Percentiles rank a stretch among this genome's conserved stretches.
These are phyloP conservation scores for Rhodophaea formosa DNA, from an alignment of 2,888 invertebrate species.

Conservation along the genomic window DNA sequence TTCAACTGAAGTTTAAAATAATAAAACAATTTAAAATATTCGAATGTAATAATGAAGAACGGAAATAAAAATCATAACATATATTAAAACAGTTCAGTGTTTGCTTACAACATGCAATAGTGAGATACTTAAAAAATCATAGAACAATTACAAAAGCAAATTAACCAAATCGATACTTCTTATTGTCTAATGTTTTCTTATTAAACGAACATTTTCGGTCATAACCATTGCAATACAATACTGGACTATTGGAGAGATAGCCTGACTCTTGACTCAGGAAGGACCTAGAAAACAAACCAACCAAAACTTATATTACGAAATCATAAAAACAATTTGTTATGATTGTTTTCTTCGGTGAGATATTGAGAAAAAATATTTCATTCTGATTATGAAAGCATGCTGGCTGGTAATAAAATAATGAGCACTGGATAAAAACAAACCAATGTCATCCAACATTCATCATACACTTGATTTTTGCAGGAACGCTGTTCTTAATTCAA, in stretches of 20 bases:
- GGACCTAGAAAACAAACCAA: conserved; percentile 46
- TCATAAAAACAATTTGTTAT: neutral
- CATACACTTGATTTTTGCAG: too few species aligned
- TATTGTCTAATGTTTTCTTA: conserved; percentile 37
- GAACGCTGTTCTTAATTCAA: neutral
- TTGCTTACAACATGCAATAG: neutral
- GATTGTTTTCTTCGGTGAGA: conserved; percentile 12
- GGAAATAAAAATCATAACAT: neutral
- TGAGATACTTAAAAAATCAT: conserved; percentile 1
- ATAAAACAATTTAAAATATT: too few species aligned
- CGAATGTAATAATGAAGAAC: too few species aligned
- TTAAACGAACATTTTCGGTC: conserved; percentile 49
- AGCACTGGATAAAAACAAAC: conserved; percentile 8
- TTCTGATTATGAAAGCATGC: conserved; percentile 15
- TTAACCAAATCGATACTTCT: conserved; percentile 32
- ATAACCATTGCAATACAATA: conserved; percentile 50
- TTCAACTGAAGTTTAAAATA: too few species aligned
- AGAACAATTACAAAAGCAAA: conserved; percentile 26
- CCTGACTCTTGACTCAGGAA: conserved; percentile 54
- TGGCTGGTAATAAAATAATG: conserved; percentile 22
- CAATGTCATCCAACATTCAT: neutral
- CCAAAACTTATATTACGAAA: neutral
- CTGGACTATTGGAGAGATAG: conserved; percentile 46
- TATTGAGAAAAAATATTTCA: neutral
- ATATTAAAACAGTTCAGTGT: neutral